Percentiles rank a stretch among this genome's conserved stretches.
These are phyloP conservation scores for Rhyacichthys aspro DNA, from an alignment of 2,797 vertebrate genomes.

Conservation along the genomic window DNA sequence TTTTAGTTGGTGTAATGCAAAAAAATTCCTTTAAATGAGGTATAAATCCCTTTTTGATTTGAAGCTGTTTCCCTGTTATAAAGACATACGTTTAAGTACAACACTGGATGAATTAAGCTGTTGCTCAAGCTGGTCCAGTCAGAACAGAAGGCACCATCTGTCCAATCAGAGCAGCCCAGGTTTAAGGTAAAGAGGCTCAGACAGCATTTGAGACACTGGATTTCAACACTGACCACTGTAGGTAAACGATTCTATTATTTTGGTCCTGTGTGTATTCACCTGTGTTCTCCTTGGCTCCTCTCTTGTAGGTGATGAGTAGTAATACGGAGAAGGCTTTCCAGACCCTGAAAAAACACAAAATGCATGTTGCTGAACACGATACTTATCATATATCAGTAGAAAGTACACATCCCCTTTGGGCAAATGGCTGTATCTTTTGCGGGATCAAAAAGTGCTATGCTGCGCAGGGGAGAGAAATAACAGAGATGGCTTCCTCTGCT, in stretches of 20 bases:
- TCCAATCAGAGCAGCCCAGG: slow-evolving; percentile 12
- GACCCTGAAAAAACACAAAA: slow-evolving; percentile 82
- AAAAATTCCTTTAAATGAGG: no score
- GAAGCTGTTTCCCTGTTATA: no score
- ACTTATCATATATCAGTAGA: slow-evolving; percentile 31
- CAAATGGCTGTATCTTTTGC: slow-evolving; percentile 55
- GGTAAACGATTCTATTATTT: no score
- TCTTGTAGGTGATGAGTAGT: slow-evolving; percentile 94
- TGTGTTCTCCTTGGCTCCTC: slow-evolving; percentile 92
- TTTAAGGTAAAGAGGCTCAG: neutral
- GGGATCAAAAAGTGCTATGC: slow-evolving; percentile 43
- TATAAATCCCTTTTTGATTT: no score
- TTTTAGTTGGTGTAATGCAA: no score
- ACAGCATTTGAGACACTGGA: neutral
- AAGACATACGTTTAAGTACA: no score
- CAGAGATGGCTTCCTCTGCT: slow-evolving; percentile 31
- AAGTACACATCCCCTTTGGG: slow-evolving; percentile 30
- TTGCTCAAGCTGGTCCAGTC: neutral
- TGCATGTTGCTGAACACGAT: slow-evolving; percentile 5
- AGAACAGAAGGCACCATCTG: slow-evolving; percentile 5
- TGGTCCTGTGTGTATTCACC: slow-evolving; percentile 74
- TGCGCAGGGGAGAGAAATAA: slow-evolving; percentile 43
- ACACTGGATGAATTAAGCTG: no score
- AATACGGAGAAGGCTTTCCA: slow-evolving; percentile 92
- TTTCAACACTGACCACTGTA: neutral